A percentile compares a stretch with the other conserved stretches of the same genome.
These are phyloP conservation scores for Cladopsammia gracilis DNA, from an alignment of 64 coral and sea anemone genomes.

Conservation along the genomic window DNA sequence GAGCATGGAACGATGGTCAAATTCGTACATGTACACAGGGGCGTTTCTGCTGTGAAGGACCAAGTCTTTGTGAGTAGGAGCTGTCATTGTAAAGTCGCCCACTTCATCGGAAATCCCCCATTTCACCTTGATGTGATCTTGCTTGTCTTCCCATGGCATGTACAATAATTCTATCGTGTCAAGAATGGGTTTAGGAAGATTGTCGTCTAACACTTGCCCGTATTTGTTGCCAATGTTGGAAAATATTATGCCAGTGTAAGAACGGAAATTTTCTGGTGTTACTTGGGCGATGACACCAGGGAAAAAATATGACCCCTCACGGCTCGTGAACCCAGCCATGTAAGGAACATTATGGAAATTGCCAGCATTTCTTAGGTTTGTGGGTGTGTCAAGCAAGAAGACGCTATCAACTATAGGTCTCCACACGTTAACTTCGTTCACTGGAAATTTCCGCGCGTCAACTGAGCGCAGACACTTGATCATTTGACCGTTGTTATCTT, in stretches of 20 bases:
- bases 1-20: slow-evolving; percentile 59
- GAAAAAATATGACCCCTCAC: slow-evolving; percentile 83
- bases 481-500: background rate
- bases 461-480: slow-evolving; percentile 50
- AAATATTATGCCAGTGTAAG: background rate
- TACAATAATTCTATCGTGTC: slow-evolving; percentile 67
- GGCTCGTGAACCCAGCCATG: slow-evolving; percentile 70
- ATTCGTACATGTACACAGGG: slow-evolving; percentile 69
- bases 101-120: slow-evolving; percentile 43
- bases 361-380: slow-evolving; percentile 58
- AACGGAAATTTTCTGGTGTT: slow-evolving; percentile 17
- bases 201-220: background rate
- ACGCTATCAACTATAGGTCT: slow-evolving; percentile 69
- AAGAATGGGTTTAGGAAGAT: background rate
- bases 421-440: slow-evolving; percentile 65
- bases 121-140: background rate
- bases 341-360: slow-evolving; percentile 69
- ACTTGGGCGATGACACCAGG: background rate
- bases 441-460: slow-evolving; percentile 8
- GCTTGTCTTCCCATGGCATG: slow-evolving; percentile 69
- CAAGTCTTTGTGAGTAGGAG: slow-evolving; percentile 56
- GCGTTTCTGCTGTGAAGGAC: slow-evolving; percentile 58
- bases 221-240: slow-evolving; percentile 34
- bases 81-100: slow-evolving; percentile 69
- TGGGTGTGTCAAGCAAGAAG: slow-evolving; percentile 72